Conservation (phyloP, 2,113 vertebrate genomes). For the Platycercus adscitus region DNA sequence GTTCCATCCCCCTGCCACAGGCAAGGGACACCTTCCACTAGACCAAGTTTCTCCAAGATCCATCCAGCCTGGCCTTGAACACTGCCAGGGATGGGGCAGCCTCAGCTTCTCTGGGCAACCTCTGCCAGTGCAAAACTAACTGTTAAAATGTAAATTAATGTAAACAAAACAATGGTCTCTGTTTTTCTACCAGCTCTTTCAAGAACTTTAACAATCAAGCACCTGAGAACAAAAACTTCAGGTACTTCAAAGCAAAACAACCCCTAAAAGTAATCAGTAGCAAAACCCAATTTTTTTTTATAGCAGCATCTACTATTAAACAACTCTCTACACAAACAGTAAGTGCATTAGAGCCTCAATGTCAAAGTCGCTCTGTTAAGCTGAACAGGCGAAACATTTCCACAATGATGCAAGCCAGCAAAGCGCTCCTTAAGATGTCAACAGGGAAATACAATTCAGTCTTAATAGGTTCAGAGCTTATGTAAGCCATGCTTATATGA, state of each 20-base stretch:
- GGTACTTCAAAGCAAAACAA: neutral
- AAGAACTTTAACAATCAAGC: neutral
- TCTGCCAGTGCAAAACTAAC: neutral
- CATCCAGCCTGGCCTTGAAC: neutral
- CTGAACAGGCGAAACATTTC: constrained; percentile 27
- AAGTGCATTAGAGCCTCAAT: constrained; percentile 42
- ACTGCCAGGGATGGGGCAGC: neutral
- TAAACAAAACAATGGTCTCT: neutral
- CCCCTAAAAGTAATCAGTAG: neutral
- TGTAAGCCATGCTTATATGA: constrained; percentile 30
- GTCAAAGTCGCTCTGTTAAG: constrained; percentile 39
- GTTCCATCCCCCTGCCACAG: neutral
- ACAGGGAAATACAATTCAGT: constrained; percentile 59
- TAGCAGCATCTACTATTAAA: constrained; percentile 36
- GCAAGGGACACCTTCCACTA: neutral
- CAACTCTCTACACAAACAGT: constrained; percentile 32
- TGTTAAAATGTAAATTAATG: neutral
- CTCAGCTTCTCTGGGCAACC: neutral
- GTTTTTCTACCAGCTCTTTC: neutral
- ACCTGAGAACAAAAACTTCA: neutral
- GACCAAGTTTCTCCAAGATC: neutral
- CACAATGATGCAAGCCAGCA: constrained; percentile 42
- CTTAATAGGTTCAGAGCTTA: constrained; percentile 57
- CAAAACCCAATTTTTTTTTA: neutral
- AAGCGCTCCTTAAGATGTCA: constrained; percentile 49